Evolutionary conservation across 1,140 invertebrate genomes (phyloP).

Genomic region (Atopsyche davidsoni): DNA sequence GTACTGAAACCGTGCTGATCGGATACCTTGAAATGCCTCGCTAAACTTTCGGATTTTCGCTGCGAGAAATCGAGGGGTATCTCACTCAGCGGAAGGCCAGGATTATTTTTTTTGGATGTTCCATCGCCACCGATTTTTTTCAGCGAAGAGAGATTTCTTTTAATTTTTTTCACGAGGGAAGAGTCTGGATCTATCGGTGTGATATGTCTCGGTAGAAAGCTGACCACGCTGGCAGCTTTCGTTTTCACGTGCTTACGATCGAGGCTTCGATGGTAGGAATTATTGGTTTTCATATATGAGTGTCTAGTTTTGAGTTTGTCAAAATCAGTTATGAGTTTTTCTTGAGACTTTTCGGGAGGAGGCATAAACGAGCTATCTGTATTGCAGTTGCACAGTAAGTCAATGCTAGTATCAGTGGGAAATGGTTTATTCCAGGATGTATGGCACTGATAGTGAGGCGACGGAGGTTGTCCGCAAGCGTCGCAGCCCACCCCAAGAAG

Average conservation of each 20-base stretch:
- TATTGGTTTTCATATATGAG: constrained; percentile 26
- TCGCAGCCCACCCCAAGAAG: constrained; percentile 46
- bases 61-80: constrained; percentile 33
- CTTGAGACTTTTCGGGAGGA: constrained; percentile 10
- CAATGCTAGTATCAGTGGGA: constrained; percentile 24
- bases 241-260: constrained; percentile 46
- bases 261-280: constrained; percentile 41
- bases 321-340: constrained; percentile 16
- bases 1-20: constrained; percentile 36
- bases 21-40: constrained; percentile 13
- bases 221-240: constrained; percentile 43
- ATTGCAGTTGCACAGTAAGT: constrained; percentile 46
- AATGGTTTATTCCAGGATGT: constrained; percentile 22
- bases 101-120: constrained; percentile 43
- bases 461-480: constrained; percentile 34
- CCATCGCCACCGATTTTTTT: constrained; percentile 45
- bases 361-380: constrained; percentile 11
- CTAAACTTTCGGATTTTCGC: constrained; percentile 16
- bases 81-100: constrained; percentile 42
- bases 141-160: constrained; percentile 46
- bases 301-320: constrained; percentile 20
- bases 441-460: constrained; percentile 18
- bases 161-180: constrained; percentile 46
- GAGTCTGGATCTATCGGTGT: constrained; percentile 44
- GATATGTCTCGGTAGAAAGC: constrained; percentile 45